Evolutionary conservation across 2,888 invertebrate species (phyloP), one percentile per base, ranked within the genome.

Genomic region (Trichopoda pennipes): DNA sequence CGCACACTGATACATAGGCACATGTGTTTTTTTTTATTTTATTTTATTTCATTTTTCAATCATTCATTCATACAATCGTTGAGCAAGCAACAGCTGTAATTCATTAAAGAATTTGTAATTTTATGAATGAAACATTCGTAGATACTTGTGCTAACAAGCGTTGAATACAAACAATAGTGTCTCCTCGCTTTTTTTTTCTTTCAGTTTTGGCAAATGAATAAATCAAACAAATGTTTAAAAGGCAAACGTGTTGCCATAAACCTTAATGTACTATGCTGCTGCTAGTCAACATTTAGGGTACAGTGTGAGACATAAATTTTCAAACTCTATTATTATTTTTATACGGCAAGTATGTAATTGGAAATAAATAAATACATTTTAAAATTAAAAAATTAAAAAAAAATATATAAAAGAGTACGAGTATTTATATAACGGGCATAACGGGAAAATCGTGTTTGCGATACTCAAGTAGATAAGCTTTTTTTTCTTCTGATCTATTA

Each of bases 41-140:
- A n/a, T n/a, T n/a, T n/a, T n/a, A n/a, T n/a, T n/a, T n/a, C n/a
- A n/a, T n/a, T n/a, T n/a, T n/a, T n/a, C n/a, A n/a, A n/a, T n/a
- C 38, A 60, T 51, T 61, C 38, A 72, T 61, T 53, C 38, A 58
- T 32, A 23, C 21, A 44, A 44, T 51, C 28, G 63, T 68, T 60
- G 51, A 66, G 58, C 55, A 68, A 66, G 58, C 55, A 68, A 75
- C 66, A 66, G 75, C 58, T 60, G 75, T 60, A 75, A 68, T 60
- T 66, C 66, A 75, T 68, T 60, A 58, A 75, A 51, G 42, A 68
- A 58, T 75, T 66, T 38, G 32, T 42, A 60, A 51, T 75, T 66
- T 75, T 58, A 60, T 75, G 66, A 75, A 68, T 75, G 75, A 68
- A 75, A 75, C 53, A 60, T 23, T 60, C 49, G 49, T 72, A 51